Conservation (phyloP, 1,140 invertebrate species). For the Bombus superbus region DNA sequence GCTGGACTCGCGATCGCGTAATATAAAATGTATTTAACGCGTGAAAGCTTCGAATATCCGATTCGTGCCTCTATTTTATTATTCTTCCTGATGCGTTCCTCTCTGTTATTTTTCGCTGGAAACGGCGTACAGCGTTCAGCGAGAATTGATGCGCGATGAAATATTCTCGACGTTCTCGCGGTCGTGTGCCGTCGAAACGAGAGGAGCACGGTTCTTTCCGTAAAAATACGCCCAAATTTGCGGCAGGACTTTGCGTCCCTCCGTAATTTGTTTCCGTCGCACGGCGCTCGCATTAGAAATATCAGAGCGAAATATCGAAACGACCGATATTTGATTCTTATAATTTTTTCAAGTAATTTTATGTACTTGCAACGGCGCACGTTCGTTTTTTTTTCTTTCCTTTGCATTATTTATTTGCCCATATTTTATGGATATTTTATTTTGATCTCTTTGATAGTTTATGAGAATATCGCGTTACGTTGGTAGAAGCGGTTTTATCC, state of each 20-base stretch:
- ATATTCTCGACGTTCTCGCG: neutral
- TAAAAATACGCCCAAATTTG: neutral
- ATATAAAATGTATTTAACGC: conserved; percentile 23
- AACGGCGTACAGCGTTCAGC: neutral
- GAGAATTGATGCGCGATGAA: neutral
- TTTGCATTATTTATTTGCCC: no score
- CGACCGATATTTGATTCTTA: neutral
- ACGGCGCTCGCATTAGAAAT: no score
- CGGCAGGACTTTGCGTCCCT: neutral
- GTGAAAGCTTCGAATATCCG: conserved; percentile 9
- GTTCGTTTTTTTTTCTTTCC: neutral
- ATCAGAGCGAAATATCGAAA: neutral
- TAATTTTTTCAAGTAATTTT: neutral
- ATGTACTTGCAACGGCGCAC: neutral
- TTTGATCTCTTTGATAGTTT: no score
- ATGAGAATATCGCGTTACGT: no score
- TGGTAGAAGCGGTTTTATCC: no score
- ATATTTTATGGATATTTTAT: neutral
- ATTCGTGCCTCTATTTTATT: neutral
- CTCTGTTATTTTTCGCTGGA: neutral
- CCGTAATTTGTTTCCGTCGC: neutral
- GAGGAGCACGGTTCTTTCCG: neutral
- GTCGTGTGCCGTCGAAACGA: neutral
- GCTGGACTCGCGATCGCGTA: neutral
- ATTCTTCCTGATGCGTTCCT: neutral